Percentiles rank a stretch among this genome's conserved stretches.
Conservation (phyloP, 2,113 vertebrate genomes). For the Oxygymnocypris stewartii region DNA sequence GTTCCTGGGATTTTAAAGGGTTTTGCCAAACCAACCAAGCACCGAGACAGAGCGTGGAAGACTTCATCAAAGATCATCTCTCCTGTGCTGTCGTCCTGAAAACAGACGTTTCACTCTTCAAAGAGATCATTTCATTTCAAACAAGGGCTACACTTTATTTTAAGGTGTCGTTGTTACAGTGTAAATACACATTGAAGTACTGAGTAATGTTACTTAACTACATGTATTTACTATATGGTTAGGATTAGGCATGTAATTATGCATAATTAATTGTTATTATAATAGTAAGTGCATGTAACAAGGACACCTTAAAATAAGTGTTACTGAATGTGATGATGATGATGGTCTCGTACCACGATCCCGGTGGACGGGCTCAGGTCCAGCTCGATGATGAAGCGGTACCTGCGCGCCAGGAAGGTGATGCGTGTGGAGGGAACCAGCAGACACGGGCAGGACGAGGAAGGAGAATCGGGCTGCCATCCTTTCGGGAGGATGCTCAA, state of each 20-base stretch:
- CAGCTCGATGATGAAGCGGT: slow-evolving; percentile 95
- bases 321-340: not conserved
- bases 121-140: too few species aligned
- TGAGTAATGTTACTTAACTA: too few species aligned
- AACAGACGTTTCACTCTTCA: not conserved
- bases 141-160: too few species aligned
- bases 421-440: slow-evolving; percentile 89
- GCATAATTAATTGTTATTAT: too few species aligned
- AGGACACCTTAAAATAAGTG: too few species aligned
- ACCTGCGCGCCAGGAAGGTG: slow-evolving; percentile 92
- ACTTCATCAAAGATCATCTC: slow-evolving; percentile 98
- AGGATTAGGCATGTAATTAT: too few species aligned
- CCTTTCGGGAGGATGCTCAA: slow-evolving; percentile 90
- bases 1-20: slow-evolving; percentile 92
- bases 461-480: slow-evolving; percentile 85
- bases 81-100: slow-evolving; percentile 93
- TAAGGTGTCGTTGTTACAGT: too few species aligned
- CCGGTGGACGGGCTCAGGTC: slow-evolving; percentile 97
- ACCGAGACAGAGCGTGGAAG: slow-evolving; percentile 90
- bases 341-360: slow-evolving; percentile 85
- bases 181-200: too few species aligned
- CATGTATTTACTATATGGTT: too few species aligned
- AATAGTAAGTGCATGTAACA: too few species aligned
- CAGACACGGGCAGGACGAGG: slow-evolving; percentile 76
- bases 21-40: slow-evolving; percentile 85